phyloP scores from a whole-genome alignment of 2,113 vertebrate species.

The Pteruthius melanotis region DNA sequence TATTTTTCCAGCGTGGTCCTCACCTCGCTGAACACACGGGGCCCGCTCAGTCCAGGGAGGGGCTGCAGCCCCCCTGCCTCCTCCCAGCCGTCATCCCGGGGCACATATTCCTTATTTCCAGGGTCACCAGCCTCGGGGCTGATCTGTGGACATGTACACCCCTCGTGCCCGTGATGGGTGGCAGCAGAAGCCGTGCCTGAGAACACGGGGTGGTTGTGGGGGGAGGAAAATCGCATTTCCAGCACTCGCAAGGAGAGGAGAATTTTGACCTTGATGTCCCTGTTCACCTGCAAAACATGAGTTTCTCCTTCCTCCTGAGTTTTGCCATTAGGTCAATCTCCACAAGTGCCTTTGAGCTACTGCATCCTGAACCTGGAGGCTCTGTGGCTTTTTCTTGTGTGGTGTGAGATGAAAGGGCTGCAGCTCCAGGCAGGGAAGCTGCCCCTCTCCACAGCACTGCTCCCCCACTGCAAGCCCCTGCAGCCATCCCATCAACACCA shows the following conservation, averaged over 20 bases:
- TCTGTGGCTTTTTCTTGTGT: background rate
- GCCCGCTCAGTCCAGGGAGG: rapidly evolving
- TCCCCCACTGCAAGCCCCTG: background rate
- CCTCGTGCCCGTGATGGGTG: rapidly evolving
- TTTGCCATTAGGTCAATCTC: background rate
- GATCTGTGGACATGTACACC: background rate
- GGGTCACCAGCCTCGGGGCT: background rate
- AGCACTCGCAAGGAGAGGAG: rapidly evolving
- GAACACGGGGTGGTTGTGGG: rapidly evolving
- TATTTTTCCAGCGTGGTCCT: background rate
- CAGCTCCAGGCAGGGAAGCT: background rate
- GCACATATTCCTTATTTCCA: background rate
- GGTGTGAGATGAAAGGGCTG: background rate
- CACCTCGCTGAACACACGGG: background rate
- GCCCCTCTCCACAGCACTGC: background rate
- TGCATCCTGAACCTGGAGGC: background rate
- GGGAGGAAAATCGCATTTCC: rapidly evolving
- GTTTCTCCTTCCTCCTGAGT: background rate
- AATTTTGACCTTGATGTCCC: background rate
- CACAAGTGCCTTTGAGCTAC: background rate
- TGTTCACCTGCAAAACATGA: background rate
- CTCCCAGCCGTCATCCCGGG: background rate
- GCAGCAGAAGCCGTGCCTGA: background rate
- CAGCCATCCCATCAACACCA: background rate
- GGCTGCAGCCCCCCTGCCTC: background rate